Percentiles rank a stretch among this genome's conserved stretches.
phyloP scores from a whole-genome alignment of 1,140 invertebrate species.

The Thaumatotibia leucotreta region DNA sequence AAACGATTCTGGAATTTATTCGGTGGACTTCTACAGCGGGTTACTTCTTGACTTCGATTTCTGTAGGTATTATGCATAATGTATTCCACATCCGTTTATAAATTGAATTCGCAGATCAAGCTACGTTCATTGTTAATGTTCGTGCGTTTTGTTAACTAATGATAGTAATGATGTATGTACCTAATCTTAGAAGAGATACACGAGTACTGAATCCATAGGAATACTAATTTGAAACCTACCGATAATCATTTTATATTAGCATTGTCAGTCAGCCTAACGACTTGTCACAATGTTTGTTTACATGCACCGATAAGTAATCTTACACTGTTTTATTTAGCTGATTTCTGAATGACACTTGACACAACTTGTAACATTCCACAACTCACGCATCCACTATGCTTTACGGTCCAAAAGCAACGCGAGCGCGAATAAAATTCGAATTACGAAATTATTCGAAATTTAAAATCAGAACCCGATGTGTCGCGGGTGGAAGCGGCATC shows the following conservation, averaged over 20 bases:
- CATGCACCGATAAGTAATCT: constrained; percentile 8
- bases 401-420: constrained; percentile 45
- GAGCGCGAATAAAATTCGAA: constrained; percentile 34
- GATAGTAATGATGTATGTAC: no score
- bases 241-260: not conserved
- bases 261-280: not conserved
- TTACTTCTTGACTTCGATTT: not conserved
- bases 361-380: constrained; percentile 8
- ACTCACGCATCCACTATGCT: constrained; percentile 18
- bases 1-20: not conserved
- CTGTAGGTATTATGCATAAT: not conserved
- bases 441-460: constrained; percentile 26
- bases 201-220: not conserved
- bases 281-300: not conserved
- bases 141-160: no score
- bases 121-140: not conserved
- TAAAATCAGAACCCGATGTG: constrained; percentile 41
- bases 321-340: constrained; percentile 2
- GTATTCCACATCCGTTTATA: not conserved
- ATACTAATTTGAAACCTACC: not conserved
- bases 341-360: constrained; percentile 3
- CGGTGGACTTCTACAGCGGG: not conserved
- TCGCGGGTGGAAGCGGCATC: constrained; percentile 54
- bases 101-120: not conserved
- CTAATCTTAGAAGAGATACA: not conserved